Percentiles rank a stretch among this genome's conserved stretches.
Evolutionary conservation across 2,113 vertebrate genomes (phyloP).

Genomic region (Notarius lentiginosus): DNA sequence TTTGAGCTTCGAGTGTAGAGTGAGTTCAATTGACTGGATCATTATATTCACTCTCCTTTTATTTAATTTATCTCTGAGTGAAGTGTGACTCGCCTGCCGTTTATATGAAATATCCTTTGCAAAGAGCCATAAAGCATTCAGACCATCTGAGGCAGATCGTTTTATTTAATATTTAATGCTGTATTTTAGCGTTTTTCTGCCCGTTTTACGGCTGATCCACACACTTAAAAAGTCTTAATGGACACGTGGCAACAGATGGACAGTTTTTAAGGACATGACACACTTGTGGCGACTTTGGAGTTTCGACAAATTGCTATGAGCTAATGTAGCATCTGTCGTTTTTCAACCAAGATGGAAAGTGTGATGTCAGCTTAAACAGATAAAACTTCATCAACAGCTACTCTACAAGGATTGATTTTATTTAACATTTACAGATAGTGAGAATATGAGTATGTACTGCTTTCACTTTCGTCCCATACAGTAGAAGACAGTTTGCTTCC

Average conservation of each 20-base stretch:
- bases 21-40: constrained; percentile 21
- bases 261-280: not conserved
- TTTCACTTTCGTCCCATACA: not conserved
- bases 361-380: not conserved
- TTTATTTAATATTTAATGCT: constrained; percentile 2
- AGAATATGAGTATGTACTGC: not conserved
- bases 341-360: not conserved
- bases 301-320: not conserved
- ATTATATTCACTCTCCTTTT: constrained; percentile 6
- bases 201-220: not conserved
- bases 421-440: not conserved
- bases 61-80: constrained; percentile 21
- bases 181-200: not conserved
- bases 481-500: not conserved
- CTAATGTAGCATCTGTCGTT: not conserved
- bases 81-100: not conserved
- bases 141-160: not conserved
- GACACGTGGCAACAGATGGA: constrained; percentile 9
- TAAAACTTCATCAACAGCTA: not conserved
- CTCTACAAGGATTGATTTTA: not conserved
- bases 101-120: not conserved
- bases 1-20: not conserved
- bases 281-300: not conserved
- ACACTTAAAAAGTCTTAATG: not conserved
- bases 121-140: constrained; percentile 12